Evolutionary conservation across 2,888 invertebrate species (phyloP), one percentile per base, ranked within the genome.

Genomic region (Erpobdella octoculata): DNA sequence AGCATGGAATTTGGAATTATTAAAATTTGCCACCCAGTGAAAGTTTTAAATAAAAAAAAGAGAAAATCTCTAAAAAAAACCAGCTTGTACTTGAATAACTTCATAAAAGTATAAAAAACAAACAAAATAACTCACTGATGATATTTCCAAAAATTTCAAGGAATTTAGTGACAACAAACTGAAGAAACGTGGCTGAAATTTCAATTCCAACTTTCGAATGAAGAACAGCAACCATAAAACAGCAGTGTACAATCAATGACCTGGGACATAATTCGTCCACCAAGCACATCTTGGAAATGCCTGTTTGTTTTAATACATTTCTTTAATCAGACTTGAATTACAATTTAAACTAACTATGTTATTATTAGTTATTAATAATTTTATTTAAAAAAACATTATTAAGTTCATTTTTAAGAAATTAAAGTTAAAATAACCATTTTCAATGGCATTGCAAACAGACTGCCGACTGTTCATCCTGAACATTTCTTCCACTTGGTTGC

Each of bases 401-500:
- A 41, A 12, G n/a, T 15, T 15, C 46, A 41, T 15, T 15, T 41
- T 15, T 15, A 41, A 12, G n/a, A 41, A 41, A 12, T n/a, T 15
- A 41, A 12, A 41, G n/a, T 15, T n/a, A 41, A 41, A 58, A 6
- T 33, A n/a, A 62, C 62, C 62, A 6, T 31, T 33, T 31, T 62
- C 62, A 31, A 62, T 28, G 31, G 62, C 62, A 1, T n/a, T n/a
- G 12, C 33, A 62, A 12, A 62, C 31, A 18, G 31, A 31, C 31
- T 62, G 62, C 25, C 62, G 28, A 31, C 62, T 62, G 25, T 62
- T 62, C n/a, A 33, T 31, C 62, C 5, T 62, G 62, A 62, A 62
- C 28, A 62, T n/a, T 35, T 62, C 28, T n/a, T 62, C 62, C 8
- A 62, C 28, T n/a, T 62, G 31, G 4, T 62, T 62, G 18, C 62